A percentile compares a stretch with the other conserved stretches of the same genome.
These are phyloP conservation scores for Boloria euphrosyne DNA, from an alignment of 2,888 invertebrate species.

Conservation along the genomic window DNA sequence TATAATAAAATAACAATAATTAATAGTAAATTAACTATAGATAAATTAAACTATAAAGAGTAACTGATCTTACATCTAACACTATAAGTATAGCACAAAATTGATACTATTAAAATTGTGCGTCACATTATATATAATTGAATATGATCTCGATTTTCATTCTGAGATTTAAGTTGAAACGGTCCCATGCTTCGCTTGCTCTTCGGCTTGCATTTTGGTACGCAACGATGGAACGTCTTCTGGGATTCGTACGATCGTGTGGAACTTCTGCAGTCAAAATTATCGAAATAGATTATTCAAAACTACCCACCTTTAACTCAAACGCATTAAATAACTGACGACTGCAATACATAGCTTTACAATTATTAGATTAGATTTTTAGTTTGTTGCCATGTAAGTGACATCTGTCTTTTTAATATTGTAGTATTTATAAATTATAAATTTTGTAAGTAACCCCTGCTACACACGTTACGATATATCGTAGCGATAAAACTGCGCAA, in stretches of 20 bases:
- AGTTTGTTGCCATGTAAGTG: too few species aligned
- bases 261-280: constrained; percentile 87
- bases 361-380: too few species aligned
- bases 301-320: too few species aligned
- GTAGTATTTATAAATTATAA: too few species aligned
- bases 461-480: too few species aligned
- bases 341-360: too few species aligned
- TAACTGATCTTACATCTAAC: constrained; percentile 9
- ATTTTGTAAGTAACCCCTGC: too few species aligned
- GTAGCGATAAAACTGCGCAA: too few species aligned
- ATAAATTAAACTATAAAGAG: constrained; percentile 31
- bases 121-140: constrained; percentile 44
- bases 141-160: constrained; percentile 37
- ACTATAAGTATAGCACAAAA: constrained; percentile 41
- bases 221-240: constrained; percentile 90
- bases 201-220: constrained; percentile 88
- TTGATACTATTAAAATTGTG: constrained; percentile 48
- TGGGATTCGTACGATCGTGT: constrained; percentile 91
- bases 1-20: constrained; percentile 20
- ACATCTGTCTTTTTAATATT: too few species aligned
- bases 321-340: too few species aligned
- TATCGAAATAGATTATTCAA: too few species aligned
- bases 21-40: constrained; percentile 24
- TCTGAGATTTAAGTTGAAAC: constrained; percentile 47
- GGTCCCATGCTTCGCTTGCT: constrained; percentile 64